These are phyloP conservation scores for Heterohyrax brucei DNA, from an alignment of 2,797 vertebrate genomes.

Conservation along the genomic window DNA sequence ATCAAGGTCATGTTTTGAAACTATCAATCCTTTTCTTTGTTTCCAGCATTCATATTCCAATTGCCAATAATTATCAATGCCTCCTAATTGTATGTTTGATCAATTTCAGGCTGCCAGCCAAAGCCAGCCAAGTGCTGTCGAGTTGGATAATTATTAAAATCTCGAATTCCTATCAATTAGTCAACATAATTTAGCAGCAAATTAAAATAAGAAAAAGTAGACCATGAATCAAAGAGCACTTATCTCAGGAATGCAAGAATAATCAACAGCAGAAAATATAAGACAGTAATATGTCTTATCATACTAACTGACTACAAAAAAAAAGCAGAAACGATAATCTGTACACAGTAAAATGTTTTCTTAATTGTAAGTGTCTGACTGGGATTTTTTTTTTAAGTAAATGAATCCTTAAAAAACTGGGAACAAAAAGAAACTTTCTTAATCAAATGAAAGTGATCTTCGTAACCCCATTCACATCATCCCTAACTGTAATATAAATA, in stretches of 20 bases:
- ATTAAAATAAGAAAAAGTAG: not conserved
- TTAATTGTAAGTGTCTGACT: not conserved
- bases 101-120: too few species aligned
- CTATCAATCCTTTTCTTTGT: too few species aligned
- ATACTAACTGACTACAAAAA: not conserved
- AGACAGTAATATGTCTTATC: not conserved
- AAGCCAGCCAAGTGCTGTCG: too few species aligned
- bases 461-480: not conserved
- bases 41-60: too few species aligned
- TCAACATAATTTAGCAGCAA: not conserved
- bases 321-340: not conserved
- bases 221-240: constrained; percentile 25
- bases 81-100: too few species aligned
- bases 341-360: not conserved
- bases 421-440: not conserved
- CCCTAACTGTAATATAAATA: not conserved
- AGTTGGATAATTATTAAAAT: too few species aligned
- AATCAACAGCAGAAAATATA: constrained; percentile 1
- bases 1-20: too few species aligned
- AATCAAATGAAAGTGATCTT: not conserved
- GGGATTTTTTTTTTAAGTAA: not conserved
- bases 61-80: too few species aligned
- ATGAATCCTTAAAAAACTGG: not conserved
- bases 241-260: constrained; percentile 52
- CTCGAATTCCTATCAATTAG: not conserved